Evolutionary conservation across 2,888 invertebrate genomes (phyloP).

Genomic region (Eristalis tenax): DNA sequence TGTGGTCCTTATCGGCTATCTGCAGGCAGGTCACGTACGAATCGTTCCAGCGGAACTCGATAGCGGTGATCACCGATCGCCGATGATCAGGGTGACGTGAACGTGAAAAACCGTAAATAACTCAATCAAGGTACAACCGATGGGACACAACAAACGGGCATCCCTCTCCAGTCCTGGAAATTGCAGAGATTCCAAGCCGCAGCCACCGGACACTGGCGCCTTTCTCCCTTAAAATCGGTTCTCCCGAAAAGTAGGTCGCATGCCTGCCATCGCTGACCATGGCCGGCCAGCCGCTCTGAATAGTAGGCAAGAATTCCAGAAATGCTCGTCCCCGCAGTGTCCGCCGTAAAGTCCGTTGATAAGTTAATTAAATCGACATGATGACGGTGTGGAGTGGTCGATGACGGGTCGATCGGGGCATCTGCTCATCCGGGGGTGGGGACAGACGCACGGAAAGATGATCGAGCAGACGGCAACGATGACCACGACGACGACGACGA

Average conservation of each 20-base stretch:
- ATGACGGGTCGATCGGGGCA: conserved; percentile 4
- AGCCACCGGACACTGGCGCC: not conserved
- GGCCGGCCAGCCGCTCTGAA: conserved; percentile 4
- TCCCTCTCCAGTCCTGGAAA: conserved; percentile 15
- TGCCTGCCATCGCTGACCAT: conserved; percentile 61
- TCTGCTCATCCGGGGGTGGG: not conserved
- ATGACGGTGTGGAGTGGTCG: conserved; percentile 34
- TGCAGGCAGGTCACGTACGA: conserved; percentile 62
- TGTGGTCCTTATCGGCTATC: not conserved
- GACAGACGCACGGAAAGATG: not conserved
- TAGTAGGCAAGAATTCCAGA: conserved; percentile 34
- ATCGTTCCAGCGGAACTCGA: conserved; percentile 62
- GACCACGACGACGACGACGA: conserved; percentile 8
- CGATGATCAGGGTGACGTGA: not conserved
- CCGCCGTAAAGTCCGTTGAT: conserved; percentile 76
- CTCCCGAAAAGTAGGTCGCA: conserved; percentile 60
- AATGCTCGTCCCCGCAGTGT: conserved; percentile 21
- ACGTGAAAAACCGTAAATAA: conserved; percentile 59
- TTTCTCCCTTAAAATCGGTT: not conserved
- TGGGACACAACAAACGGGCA: not conserved
- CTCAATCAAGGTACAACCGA: conserved; percentile 27
- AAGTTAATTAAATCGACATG: conserved; percentile 77
- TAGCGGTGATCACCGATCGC: conserved; percentile 21
- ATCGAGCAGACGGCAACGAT: not conserved
- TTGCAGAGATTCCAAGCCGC: conserved; percentile 37